Percentiles rank a stretch among this genome's conserved stretches.
phyloP scores from a whole-genome alignment of 23 tunicate genomes.

The Styela plicata region DNA sequence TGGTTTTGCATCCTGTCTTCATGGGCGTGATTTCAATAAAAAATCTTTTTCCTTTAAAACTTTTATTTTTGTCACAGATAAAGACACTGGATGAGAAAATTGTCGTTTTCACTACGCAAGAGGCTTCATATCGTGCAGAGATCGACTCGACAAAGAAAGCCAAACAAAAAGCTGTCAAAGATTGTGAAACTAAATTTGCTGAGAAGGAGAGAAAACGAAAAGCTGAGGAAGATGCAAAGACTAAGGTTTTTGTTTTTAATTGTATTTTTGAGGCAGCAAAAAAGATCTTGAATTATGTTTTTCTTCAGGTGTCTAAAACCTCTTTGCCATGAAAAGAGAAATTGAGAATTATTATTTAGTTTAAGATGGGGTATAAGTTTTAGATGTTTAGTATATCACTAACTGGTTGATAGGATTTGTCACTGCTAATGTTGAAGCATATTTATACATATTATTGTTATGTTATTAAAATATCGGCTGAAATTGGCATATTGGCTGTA shows the following conservation, averaged over 20 bases:
- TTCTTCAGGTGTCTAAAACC: background rate
- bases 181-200: constrained; percentile 24
- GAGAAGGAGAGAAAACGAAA: constrained; percentile 27
- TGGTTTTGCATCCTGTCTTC: too few species aligned
- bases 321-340: too few species aligned
- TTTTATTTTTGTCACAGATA: constrained; percentile 18
- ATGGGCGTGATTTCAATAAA: too few species aligned
- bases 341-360: too few species aligned
- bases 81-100: constrained; percentile 6
- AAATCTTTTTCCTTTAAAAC: too few species aligned
- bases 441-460: too few species aligned
- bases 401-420: too few species aligned
- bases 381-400: too few species aligned
- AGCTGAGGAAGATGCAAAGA: constrained; percentile 18
- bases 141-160: background rate
- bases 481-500: too few species aligned
- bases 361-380: too few species aligned
- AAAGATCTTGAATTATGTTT: background rate
- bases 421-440: too few species aligned
- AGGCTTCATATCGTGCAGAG: background rate
- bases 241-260: constrained; percentile 10
- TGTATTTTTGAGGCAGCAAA: background rate
- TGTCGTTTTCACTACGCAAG: background rate
- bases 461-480: too few species aligned
- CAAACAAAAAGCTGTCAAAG: constrained; percentile 26